A percentile compares a stretch with the other conserved stretches of the same genome.
These are phyloP conservation scores for Cygnus atratus DNA, from an alignment of 2,113 vertebrate genomes.

Conservation along the genomic window DNA sequence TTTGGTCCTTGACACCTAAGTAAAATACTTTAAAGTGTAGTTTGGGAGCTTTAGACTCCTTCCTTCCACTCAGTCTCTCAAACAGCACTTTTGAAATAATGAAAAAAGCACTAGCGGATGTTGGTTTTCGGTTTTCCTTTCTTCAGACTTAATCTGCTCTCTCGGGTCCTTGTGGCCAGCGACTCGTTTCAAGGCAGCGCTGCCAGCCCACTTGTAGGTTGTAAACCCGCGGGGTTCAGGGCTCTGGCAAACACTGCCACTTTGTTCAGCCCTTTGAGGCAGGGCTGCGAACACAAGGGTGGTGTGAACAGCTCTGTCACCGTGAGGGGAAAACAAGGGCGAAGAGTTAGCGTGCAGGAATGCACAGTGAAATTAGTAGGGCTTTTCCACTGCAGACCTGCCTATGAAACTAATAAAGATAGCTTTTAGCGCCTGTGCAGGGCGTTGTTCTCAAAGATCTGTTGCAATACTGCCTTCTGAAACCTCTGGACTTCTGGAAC, in stretches of 20 bases:
- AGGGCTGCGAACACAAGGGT: not conserved
- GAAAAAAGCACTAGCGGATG: not conserved
- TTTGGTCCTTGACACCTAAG: conserved; percentile 47
- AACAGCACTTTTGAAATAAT: conserved; percentile 45
- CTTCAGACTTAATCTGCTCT: not conserved
- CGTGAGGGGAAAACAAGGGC: fast-evolving
- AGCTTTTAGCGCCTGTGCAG: not conserved
- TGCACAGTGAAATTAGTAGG: not conserved
- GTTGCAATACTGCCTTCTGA: not conserved
- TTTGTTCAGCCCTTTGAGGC: not conserved
- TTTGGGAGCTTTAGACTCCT: conserved; percentile 18
- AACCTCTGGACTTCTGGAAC: not conserved
- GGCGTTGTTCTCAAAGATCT: conserved; percentile 3
- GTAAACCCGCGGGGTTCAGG: not conserved
- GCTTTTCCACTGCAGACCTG: not conserved
- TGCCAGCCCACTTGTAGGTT: conserved; percentile 9
- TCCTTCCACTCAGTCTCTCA: conserved; percentile 39
- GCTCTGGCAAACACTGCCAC: not conserved
- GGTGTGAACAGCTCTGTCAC: not conserved
- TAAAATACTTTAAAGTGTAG: conserved; percentile 52
- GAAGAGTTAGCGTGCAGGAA: not conserved
- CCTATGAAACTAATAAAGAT: not conserved
- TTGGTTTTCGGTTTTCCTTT: conserved; percentile 38
- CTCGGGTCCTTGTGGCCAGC: not conserved
- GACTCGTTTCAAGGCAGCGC: not conserved